Percentiles rank a stretch among this genome's conserved stretches.
Evolutionary conservation across 2,113 vertebrate genomes (phyloP).

Genomic region (Pogonocichla stellata): DNA sequence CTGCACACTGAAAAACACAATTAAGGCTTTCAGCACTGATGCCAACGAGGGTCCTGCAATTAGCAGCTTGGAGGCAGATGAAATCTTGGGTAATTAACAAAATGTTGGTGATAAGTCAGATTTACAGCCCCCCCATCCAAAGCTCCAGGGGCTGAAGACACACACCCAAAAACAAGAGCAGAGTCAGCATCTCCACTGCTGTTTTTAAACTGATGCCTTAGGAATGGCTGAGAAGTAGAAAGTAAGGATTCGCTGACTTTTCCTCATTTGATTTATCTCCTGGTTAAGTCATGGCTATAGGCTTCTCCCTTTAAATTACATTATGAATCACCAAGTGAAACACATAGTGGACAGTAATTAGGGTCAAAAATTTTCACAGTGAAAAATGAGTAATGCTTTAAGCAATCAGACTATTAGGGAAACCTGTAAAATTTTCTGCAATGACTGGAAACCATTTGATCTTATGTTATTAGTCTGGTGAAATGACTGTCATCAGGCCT

Average conservation of each 20-base stretch:
- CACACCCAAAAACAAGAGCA: not conserved
- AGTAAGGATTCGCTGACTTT: not conserved
- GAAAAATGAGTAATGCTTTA: constrained; percentile 2
- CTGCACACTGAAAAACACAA: not conserved
- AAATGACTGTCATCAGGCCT: not conserved
- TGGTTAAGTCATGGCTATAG: not conserved
- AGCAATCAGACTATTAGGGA: not conserved
- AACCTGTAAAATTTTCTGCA: not conserved
- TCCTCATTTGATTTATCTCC: not conserved
- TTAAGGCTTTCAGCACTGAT: not conserved
- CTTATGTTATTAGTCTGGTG: not conserved
- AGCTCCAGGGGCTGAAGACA: not conserved
- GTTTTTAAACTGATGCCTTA: not conserved
- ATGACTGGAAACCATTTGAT: not conserved
- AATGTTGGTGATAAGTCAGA: not conserved
- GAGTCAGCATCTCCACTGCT: not conserved
- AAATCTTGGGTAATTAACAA: not conserved
- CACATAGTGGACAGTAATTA: constrained; percentile 5
- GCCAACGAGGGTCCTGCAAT: not conserved
- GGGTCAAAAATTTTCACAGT: not conserved
- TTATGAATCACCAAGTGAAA: constrained; percentile 4
- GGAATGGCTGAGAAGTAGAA: not conserved
- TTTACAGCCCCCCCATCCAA: not conserved
- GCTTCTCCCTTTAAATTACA: not conserved
- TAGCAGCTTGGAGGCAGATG: not conserved